Evolutionary conservation across 35 echinoderm and acorn worm genomes (phyloP).

Genomic region (Antedon bifida): DNA sequence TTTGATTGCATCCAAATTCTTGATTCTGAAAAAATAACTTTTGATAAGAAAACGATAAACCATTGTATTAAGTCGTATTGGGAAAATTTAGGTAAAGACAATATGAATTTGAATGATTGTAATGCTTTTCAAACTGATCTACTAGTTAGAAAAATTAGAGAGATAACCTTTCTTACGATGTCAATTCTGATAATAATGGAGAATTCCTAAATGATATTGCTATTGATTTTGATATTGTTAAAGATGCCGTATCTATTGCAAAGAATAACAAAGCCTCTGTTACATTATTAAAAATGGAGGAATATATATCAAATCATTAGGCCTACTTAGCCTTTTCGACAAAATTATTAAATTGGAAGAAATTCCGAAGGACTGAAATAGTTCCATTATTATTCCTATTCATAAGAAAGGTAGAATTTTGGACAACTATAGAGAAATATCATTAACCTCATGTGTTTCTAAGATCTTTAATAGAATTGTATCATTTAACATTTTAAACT

Average conservation of each 20-base stretch:
- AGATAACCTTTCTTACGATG: neutral
- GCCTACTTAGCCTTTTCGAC: neutral
- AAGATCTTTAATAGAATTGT: neutral
- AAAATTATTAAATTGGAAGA: neutral
- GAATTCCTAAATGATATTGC: neutral
- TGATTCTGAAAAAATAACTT: neutral
- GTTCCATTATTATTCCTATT: neutral
- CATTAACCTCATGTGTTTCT: neutral
- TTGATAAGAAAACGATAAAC: neutral
- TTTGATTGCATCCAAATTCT: neutral
- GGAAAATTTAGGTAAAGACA: neutral
- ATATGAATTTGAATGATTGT: neutral
- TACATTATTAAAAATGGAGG: neutral
- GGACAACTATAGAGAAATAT: neutral
- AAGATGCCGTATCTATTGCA: neutral
- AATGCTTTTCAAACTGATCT: neutral
- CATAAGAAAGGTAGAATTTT: neutral
- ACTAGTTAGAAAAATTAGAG: neutral
- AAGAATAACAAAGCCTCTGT: neutral
- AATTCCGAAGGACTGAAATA: neutral
- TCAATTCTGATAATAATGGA: neutral
- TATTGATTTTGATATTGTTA: neutral
- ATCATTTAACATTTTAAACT: too few species aligned
- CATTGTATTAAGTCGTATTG: neutral
- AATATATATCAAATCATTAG: neutral